Conservation (phyloP, 2,888 invertebrate genomes). For the Eilema griseolum region DNA sequence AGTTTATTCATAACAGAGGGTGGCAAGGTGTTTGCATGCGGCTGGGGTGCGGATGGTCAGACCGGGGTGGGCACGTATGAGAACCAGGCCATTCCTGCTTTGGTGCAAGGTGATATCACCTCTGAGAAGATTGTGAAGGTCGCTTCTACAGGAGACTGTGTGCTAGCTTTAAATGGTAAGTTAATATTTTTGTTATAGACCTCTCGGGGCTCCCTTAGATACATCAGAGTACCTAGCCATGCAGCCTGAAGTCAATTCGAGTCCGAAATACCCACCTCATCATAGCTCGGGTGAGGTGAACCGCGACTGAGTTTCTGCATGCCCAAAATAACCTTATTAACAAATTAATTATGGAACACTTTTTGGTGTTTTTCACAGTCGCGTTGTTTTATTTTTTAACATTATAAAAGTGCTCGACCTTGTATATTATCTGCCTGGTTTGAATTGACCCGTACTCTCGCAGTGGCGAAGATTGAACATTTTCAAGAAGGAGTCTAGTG, state of each 20-base stretch:
- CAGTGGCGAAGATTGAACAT: too few species aligned
- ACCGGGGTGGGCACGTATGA: slow-evolving; percentile 92
- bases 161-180: slow-evolving; percentile 94
- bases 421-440: too few species aligned
- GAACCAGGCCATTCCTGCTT: slow-evolving; percentile 86
- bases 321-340: too few species aligned
- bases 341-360: too few species aligned
- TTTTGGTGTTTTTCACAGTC: too few species aligned
- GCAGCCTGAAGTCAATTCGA: background rate
- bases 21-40: slow-evolving; percentile 95
- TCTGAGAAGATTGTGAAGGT: slow-evolving; percentile 94
- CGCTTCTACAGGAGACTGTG: slow-evolving; percentile 94
- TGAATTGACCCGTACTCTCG: too few species aligned
- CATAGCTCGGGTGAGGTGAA: background rate
- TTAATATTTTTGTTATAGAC: background rate
- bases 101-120: slow-evolving; percentile 93
- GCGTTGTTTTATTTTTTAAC: too few species aligned
- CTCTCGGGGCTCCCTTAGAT: too few species aligned
- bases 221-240: background rate
- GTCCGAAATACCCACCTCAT: background rate
- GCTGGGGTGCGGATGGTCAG: slow-evolving; percentile 98
- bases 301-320: too few species aligned
- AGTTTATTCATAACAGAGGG: slow-evolving; percentile 92
- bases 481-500: too few species aligned
- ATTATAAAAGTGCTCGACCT: too few species aligned